Percentiles rank a stretch among this genome's conserved stretches.
Evolutionary conservation across 2,888 invertebrate genomes (phyloP).

Genomic region (Caenorhabditis sulstoni): DNA sequence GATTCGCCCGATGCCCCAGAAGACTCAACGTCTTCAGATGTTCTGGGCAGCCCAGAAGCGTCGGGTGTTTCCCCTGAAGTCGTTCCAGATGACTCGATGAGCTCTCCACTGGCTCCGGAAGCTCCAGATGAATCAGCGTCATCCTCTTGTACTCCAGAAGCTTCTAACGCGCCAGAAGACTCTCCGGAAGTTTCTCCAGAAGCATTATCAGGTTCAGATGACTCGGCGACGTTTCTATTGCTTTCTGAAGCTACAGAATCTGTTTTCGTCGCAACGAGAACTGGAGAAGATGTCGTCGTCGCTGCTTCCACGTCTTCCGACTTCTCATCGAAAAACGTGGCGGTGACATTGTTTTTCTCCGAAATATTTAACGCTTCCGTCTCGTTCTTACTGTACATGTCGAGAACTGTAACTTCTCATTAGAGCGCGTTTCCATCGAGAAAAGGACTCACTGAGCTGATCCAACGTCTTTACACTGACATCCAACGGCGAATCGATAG

Average conservation of each 20-base stretch:
- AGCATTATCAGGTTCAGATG: conserved; percentile 3
- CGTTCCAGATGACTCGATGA: not conserved
- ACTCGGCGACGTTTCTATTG: not conserved
- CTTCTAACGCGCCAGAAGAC: not conserved
- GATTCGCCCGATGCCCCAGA: not conserved
- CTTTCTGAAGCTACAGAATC: conserved; percentile 7
- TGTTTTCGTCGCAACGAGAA: not conserved
- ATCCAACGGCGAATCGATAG: conserved; percentile 42
- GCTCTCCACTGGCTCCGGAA: not conserved
- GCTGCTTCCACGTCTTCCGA: not conserved
- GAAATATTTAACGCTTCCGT: not conserved
- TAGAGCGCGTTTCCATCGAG: not conserved
- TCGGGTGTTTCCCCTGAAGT: not conserved
- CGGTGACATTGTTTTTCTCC: conserved; percentile 17
- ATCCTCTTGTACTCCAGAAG: not conserved
- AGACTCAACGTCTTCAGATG: not conserved
- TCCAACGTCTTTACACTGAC: conserved; percentile 52
- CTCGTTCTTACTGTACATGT: conserved; percentile 50
- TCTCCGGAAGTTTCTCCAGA: conserved; percentile 26
- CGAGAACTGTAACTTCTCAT: conserved; percentile 34
- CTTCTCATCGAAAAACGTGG: conserved; percentile 3
- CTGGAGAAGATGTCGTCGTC: not conserved
- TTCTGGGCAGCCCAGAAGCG: not conserved
- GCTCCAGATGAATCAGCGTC: conserved; percentile 4
- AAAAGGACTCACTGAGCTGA: conserved; percentile 44